These are phyloP conservation scores for Zosterops pallidus DNA, from an alignment of 2,113 vertebrate genomes.

Conservation along the genomic window DNA sequence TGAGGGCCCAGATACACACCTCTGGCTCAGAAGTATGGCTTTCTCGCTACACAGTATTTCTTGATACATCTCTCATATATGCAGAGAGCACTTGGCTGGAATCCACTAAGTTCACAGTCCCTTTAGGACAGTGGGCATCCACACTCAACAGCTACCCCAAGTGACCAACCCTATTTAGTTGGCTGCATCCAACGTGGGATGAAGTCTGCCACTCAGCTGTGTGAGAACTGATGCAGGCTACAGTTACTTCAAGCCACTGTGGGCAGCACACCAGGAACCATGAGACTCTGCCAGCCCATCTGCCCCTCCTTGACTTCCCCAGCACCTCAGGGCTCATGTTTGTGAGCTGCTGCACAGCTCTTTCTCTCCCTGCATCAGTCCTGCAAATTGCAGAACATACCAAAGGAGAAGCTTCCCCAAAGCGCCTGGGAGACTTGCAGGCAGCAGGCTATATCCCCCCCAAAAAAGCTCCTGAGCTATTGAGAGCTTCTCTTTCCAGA, in stretches of 20 bases:
- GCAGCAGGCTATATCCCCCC: neutral
- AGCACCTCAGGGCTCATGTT: neutral
- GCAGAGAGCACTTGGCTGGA: neutral
- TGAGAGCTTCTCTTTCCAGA: neutral
- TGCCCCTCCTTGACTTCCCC: neutral
- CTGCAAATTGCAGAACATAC: neutral
- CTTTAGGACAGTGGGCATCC: neutral
- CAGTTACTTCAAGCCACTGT: neutral
- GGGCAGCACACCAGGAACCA: neutral
- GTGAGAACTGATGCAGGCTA: neutral
- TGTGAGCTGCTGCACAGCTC: neutral
- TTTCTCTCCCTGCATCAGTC: neutral
- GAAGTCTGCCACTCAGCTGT: neutral
- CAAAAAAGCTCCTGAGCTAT: neutral
- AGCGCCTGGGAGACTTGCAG: accelerated
- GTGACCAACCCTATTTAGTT: neutral
- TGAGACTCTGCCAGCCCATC: neutral
- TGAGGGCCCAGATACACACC: constrained; percentile 11
- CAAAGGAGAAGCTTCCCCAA: neutral
- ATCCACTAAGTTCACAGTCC: neutral
- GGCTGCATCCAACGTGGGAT: neutral
- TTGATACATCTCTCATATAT: neutral
- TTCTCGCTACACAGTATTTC: neutral
- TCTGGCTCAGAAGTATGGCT: neutral
- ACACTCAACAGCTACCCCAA: neutral